Base-by-base conservation (phyloP, 1,140 invertebrate species). In the Vanessa tameamea region DNA sequence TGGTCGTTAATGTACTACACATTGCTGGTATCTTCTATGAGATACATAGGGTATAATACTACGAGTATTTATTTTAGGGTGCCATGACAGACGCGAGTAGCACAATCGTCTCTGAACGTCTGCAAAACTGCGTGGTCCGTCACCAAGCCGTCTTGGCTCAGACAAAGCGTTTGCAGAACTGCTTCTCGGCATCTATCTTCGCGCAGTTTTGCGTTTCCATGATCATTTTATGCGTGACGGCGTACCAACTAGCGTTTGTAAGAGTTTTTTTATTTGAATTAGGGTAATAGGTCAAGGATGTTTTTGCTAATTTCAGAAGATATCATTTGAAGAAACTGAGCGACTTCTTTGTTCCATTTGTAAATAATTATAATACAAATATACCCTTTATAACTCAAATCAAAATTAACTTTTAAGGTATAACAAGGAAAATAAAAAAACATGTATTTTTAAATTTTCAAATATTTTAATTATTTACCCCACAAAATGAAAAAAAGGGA, bases 181-280 rank as follows among this genome's bases (percentile, higher is more conserved):
- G 80, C 66, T 94, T 94, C 75, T 89, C 91, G 5, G 78, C 70
- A 1, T 80, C 89, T 0, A 91, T 91, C 16, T 85, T 94, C 14
- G 76, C 81, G 4, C 93, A 94, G 77, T 89, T 94, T 69, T 81
- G 86, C 20, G 91, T 93, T 0, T 94, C 94, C 5, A 88, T 93
- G 43, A 73, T 93, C 2, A 93, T 94, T 14, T 92, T 94, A 43
- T 94, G 94, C 73, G 86, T 93, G 5, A 89, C 91, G 0, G 93
- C 93, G 0, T 94, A 93, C 75, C 91, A 94, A 23, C 69, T 94
- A 47, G 83, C 87, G 3, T 86, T 91, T 84, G 93, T 94, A 85
- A 78, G 80, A 23, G 3, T 5, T n/a, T 26, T 57, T 53, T 53
- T 53, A 7, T 7, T n/a, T 53, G 37, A 20, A 51, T 15, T n/a